phyloP scores from a whole-genome alignment of 2,113 vertebrate genomes.

The Micromys minutus region DNA sequence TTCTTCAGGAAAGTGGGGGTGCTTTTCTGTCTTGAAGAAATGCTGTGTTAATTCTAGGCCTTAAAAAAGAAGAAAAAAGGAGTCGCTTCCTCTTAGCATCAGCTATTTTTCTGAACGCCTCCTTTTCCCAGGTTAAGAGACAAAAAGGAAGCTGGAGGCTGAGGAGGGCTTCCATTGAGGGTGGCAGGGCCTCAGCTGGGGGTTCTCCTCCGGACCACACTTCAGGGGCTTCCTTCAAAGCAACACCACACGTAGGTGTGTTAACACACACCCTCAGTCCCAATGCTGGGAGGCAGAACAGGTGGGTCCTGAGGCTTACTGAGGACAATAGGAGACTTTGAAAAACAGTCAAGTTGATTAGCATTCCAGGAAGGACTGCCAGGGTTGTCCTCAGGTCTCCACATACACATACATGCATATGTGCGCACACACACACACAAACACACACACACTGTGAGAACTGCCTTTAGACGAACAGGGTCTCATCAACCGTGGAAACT shows the following conservation, averaged over 20 bases:
- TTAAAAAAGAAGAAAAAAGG: not conserved
- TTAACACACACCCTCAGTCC: not conserved
- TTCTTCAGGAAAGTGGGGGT: conserved; percentile 24
- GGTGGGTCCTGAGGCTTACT: not conserved
- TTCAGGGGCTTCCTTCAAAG: not conserved
- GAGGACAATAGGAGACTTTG: not conserved
- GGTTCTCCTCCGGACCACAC: not conserved
- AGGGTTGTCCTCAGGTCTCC: not conserved
- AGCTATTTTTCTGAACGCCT: not conserved
- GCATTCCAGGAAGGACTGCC: not conserved
- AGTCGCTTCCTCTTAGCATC: not conserved
- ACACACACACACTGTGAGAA: not conserved
- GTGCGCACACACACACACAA: not conserved
- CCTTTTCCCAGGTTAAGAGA: not conserved
- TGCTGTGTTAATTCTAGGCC: not conserved
- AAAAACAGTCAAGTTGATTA: not conserved
- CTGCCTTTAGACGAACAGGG: not conserved
- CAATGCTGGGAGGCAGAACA: not conserved
- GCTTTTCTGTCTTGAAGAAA: conserved; percentile 26
- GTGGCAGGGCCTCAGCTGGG: not conserved
- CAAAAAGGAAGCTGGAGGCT: not conserved
- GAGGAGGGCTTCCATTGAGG: too few relatives aligned
- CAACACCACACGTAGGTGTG: not conserved
- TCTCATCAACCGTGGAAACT: not conserved
- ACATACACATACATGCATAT: too few relatives aligned